Evolutionary conservation across 2,113 vertebrate species (phyloP).

Genomic region (Pomatorhinus ruficollis): DNA sequence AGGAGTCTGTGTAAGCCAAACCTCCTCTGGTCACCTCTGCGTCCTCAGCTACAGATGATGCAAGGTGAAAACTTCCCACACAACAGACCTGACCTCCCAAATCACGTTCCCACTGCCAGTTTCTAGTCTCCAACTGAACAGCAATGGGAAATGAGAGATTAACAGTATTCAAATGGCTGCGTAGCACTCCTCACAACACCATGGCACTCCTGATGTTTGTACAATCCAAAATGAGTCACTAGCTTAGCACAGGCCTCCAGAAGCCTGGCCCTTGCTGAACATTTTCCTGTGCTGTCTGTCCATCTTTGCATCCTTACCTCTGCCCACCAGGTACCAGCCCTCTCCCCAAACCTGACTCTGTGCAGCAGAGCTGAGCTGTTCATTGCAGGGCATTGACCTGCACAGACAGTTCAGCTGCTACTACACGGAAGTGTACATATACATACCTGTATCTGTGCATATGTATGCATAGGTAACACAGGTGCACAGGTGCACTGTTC

Average conservation of each 20-base stretch:
- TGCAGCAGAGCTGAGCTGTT: neutral
- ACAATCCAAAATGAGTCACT: fast-evolving
- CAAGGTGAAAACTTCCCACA: neutral
- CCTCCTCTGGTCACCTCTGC: neutral
- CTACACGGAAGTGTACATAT: fast-evolving
- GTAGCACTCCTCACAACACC: neutral
- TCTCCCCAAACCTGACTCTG: neutral
- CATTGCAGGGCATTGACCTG: neutral
- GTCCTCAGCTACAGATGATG: neutral
- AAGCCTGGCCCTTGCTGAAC: neutral
- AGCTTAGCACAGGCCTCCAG: neutral
- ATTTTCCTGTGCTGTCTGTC: neutral
- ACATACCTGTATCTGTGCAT: neutral
- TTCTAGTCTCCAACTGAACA: neutral
- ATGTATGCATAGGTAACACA: fast-evolving
- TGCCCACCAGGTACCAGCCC: neutral
- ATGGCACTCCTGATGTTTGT: neutral
- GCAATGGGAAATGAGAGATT: neutral
- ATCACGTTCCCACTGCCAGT: neutral
- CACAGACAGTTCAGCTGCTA: neutral
- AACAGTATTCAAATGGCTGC: neutral
- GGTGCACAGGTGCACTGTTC: neutral
- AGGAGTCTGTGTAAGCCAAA: neutral
- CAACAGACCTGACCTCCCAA: neutral
- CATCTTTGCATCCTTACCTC: neutral